phyloP scores from a whole-genome alignment of 2,797 vertebrate genomes.

The Xiphorhynchus erythropygius region DNA sequence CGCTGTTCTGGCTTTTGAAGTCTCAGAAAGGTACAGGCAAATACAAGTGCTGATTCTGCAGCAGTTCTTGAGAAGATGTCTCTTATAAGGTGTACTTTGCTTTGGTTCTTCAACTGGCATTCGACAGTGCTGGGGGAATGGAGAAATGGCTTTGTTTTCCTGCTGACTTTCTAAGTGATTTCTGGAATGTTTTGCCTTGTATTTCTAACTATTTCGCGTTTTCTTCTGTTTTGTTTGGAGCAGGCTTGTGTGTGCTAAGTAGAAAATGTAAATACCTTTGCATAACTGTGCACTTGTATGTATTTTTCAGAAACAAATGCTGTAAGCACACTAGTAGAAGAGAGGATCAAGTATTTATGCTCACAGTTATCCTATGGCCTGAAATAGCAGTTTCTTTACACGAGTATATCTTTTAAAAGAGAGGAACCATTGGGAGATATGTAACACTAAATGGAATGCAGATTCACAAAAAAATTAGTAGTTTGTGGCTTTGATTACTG shows the following conservation, averaged over 20 bases:
- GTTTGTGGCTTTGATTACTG: background rate
- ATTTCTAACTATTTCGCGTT: background rate
- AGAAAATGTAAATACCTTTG: slow-evolving; percentile 16
- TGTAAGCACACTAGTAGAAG: background rate
- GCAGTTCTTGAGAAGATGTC: background rate
- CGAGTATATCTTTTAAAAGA: background rate
- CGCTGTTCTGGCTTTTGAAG: background rate
- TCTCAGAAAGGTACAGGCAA: background rate
- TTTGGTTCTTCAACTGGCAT: background rate
- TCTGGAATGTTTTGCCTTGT: background rate
- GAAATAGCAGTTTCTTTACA: background rate
- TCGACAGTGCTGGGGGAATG: background rate
- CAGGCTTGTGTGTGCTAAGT: background rate
- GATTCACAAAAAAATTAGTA: background rate
- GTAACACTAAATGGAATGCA: background rate
- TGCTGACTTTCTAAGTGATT: background rate
- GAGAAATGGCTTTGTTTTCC: background rate
- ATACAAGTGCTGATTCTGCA: background rate
- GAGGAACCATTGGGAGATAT: background rate
- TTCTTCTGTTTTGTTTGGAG: background rate
- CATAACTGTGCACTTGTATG: background rate
- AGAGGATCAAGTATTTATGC: background rate
- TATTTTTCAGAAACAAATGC: background rate
- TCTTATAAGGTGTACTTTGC: background rate
- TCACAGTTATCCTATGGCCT: background rate